Base-by-base conservation (phyloP, 2,797 vertebrate species). In the Coilia nasus region DNA sequence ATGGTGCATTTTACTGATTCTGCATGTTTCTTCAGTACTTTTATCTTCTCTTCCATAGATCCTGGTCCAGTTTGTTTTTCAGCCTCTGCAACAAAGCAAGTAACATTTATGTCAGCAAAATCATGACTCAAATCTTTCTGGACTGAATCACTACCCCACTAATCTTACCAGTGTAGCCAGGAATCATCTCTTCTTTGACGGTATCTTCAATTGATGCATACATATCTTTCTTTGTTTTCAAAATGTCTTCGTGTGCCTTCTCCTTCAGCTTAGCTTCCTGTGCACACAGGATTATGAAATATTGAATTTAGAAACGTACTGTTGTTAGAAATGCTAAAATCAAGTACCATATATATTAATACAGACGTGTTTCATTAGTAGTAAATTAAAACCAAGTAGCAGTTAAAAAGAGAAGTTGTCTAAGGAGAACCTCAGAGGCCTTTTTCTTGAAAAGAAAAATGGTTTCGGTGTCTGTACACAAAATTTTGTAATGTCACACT, bases 81-180 rank as follows among this genome's bases (percentile, higher is more conserved):
- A n/a, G 81, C 81, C 46, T 81, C 81, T 81, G 35, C 41, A 81
- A 81, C 47, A 41, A 41, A 81, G 7, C 19, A 81, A 81, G n/a
- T 10, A 81, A 31, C 19, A 21, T 23, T 23, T 64, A 25, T 64
- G n/a, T 64, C n/a, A 64, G 21, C 5, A 9, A 23, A 64, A 64
- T 57, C 19, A 57, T 15, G 25, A 23, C 25, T 25, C 21, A 19
- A 59, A 5, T 59, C 15, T 19, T 59, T n/a, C 57, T 21, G 15
- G 17, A 59, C 21, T 59, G 17, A 59, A 59, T 5, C 57, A 2
- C 19, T 23, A 64, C 0, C 9, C 60, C 11, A 12, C 21, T 64
- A 81, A 7, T 54, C 81, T 50, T 50, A 81, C 81, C 15, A 0
- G 23, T 25, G 23, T 81, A 81, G 47, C 5, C 35, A 25, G 81